Base-by-base conservation (phyloP, 2,888 invertebrate species). In the Habrosyne pyritoides region DNA sequence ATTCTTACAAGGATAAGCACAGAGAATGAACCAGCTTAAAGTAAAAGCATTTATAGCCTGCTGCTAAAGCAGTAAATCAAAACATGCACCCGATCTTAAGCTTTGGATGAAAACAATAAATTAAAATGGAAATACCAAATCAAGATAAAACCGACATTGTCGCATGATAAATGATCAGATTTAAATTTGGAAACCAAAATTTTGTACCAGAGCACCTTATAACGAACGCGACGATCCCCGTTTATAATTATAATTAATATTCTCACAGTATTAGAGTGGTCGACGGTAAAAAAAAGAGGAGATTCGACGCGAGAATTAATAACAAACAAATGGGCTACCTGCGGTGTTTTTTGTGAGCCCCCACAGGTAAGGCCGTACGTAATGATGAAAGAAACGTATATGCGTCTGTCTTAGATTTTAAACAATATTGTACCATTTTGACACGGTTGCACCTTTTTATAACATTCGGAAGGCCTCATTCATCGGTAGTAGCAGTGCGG, bases 251-350 rank as follows among this genome's bases (percentile, higher is more conserved):
- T 92, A 92, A 92, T 92, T 92, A 92, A 92, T 92, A 92, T 89
- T 91, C 92, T 89, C 87, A 89, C 89, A 87, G 89, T 87, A 91
- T 91, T 88, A 91, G 89, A 88, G 84, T 87, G 89, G 89, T 83
- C 84, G 89, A 83, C 77, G 79, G 76, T 75, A 53, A 59, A 72
- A 83, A 87, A 89, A 86, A 90, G 86, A 87, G 78, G 78, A 84
- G 84, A 86, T 87, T 86, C 89, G 89, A 89, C 84, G 89, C 91
- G 89, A 90, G 92, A 91, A 91, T 92, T 92, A 91, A 92, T 92
- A 92, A 92, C 91, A 92, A 92, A 92, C 92, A 92, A 92, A 92
- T 92, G 91, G 87, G 91, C 92, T 92, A 92, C 92, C 92, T 92
- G 92, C 85, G 81, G 86, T 76, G 88, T 90, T 92, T 92, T 92